Base-by-base conservation (phyloP, 1,140 invertebrate species). In the Pachypsylla venusta region DNA sequence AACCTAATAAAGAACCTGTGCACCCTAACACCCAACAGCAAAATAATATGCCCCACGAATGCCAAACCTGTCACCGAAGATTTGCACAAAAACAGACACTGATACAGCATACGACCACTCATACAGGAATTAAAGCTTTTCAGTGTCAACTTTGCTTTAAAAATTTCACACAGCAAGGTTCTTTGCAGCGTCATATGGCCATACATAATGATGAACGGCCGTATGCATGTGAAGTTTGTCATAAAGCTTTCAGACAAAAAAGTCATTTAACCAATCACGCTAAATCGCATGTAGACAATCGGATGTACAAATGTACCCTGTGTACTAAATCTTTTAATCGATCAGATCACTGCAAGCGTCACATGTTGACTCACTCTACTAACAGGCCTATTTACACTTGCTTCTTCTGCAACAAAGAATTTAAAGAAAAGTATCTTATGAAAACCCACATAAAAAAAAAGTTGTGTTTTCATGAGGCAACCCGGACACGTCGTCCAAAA, bases 241-340 rank as follows among this genome's bases (percentile, higher is more conserved):
- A 67, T 4, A 73, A 73, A 59, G 65, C 67, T n/a, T 75, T 74
- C 63, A 70, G 69, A 5, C 65, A 65, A 2, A 64, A 83, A 56
- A 83, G 83, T 62, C 83, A 84, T 64, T 66, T 85, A 4, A 83
- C 83, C 64, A 83, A 84, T 13, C 83, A 86, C 64, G 70, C 81
- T 16, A 68, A 81, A 12, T 48, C 42, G 7, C 42, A 48, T 19
- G 16, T 48, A 4, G 42, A 48, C n/a, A n/a, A 48, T n/a, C 4
- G 42, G 4, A 48, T 48, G 42, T 48, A 48, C 42, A 48, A 48
- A 22, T 73, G 72, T 61, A 63, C 66, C 53, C 28, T 64, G 13
- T 71, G 70, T 56, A 64, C 62, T 25, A 67, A 69, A 56, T 57
- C 62, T 3, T 73, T 71, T 60, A 66, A 64, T 1, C 61, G 42